These are phyloP conservation scores for Myodes glareolus DNA, from an alignment of 2,113 vertebrate species.

Conservation along the genomic window DNA sequence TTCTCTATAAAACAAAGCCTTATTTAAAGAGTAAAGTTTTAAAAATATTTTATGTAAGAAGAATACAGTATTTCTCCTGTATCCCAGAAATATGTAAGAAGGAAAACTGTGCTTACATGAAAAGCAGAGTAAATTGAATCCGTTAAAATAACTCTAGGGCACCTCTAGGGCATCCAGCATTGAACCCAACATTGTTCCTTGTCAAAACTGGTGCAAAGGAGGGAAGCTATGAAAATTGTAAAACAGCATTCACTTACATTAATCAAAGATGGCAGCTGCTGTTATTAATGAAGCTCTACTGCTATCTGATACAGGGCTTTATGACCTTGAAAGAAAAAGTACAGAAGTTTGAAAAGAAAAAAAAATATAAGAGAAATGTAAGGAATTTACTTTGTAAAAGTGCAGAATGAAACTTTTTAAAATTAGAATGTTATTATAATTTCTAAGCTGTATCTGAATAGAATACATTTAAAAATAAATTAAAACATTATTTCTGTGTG, in stretches of 20 bases:
- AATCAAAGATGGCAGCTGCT: conserved; percentile 84
- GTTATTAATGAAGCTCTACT: conserved; percentile 77
- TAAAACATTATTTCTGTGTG: not conserved
- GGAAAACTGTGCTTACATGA: conserved; percentile 69
- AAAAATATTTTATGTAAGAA: conserved; percentile 47
- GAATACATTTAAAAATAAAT: not conserved
- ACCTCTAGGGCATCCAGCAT: conserved; percentile 62
- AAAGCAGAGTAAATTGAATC: conserved; percentile 76
- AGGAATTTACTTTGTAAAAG: conserved; percentile 30
- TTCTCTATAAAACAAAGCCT: conserved; percentile 54
- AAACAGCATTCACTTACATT: conserved; percentile 81
- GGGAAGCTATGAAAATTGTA: conserved; percentile 75
- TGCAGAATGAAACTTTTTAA: not conserved
- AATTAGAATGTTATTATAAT: conserved; percentile 35
- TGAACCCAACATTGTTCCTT: conserved; percentile 73
- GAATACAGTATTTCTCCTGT: conserved; percentile 54
- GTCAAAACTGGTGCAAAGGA: conserved; percentile 72
- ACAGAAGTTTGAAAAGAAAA: conserved; percentile 63
- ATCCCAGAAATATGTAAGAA: conserved; percentile 55
- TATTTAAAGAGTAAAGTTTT: conserved; percentile 59
- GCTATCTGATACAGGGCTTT: conserved; percentile 72
- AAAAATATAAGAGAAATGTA: not conserved
- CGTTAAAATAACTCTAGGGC: conserved; percentile 75
- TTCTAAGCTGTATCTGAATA: not conserved
- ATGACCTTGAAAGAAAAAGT: conserved; percentile 80